Percentiles rank a stretch among this genome's conserved stretches.
phyloP scores from a whole-genome alignment of 64 coral and sea anemone species.

The Montipora foliosa region DNA sequence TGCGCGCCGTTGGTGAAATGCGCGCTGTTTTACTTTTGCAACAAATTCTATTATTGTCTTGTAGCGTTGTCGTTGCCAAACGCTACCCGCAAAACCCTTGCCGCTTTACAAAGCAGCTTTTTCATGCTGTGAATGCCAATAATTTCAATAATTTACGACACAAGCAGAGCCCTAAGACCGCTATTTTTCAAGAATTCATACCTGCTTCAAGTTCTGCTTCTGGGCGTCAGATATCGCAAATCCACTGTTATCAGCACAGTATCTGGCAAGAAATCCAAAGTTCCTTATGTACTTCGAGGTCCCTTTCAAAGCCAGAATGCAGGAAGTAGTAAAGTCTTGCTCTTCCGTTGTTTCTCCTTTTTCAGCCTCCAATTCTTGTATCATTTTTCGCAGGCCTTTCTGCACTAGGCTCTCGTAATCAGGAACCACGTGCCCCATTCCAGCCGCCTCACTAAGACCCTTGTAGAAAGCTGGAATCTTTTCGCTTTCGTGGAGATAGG shows the following conservation, averaged over 20 bases:
- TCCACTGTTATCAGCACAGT: slow-evolving; percentile 17
- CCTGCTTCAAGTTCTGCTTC: slow-evolving; percentile 37
- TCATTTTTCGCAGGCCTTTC: slow-evolving; percentile 66
- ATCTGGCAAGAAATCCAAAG: slow-evolving; percentile 50
- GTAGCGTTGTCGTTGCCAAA: too few species aligned
- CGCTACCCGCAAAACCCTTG: too few species aligned
- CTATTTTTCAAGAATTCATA: background rate
- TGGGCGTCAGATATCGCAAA: slow-evolving; percentile 60
- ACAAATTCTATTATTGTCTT: too few species aligned
- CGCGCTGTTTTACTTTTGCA: too few species aligned
- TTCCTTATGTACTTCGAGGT: slow-evolving; percentile 67
- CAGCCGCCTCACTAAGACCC: slow-evolving; percentile 73
- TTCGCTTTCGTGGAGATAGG: slow-evolving; percentile 67
- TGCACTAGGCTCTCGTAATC: slow-evolving; percentile 53
- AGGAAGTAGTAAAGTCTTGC: slow-evolving; percentile 54
- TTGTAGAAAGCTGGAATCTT: slow-evolving; percentile 75
- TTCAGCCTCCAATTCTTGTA: slow-evolving; percentile 36
- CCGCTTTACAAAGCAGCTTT: too few species aligned
- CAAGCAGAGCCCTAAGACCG: too few species aligned
- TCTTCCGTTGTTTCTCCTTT: slow-evolving; percentile 15
- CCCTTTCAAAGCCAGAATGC: slow-evolving; percentile 69
- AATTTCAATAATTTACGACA: too few species aligned
- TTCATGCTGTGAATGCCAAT: too few species aligned
- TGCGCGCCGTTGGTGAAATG: too few species aligned
- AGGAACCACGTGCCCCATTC: slow-evolving; percentile 72